Base-by-base conservation (phyloP, 1,140 invertebrate genomes). In the Pogonognathellus flavescens region DNA sequence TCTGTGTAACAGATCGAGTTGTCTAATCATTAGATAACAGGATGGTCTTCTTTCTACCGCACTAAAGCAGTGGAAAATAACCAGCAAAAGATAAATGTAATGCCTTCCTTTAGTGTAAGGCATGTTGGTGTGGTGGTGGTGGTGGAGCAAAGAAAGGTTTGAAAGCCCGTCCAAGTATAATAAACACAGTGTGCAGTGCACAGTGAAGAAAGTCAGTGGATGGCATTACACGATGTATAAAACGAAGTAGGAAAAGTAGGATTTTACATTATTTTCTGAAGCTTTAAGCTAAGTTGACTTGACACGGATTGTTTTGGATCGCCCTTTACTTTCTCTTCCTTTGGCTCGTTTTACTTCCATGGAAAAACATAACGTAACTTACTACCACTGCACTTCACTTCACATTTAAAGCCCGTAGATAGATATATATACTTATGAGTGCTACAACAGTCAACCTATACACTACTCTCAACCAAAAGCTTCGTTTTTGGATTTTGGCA, bases 281-380 rank as follows among this genome's bases (percentile, higher is more conserved):
- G 70, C 70, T 76, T 76, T 76, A 76, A 76, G 70, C 70, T 76
- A 76, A 76, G 70, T 76, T 76, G 70, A 76, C 70, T 31, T 76
- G 70, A 76, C 70, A 76, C 70, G 70, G 70, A 76, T 76, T 76
- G 70, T 76, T 76, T 76, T 76, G 70, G 70, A 76, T 76, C 31
- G 70, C 41, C 31, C 70, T 76, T 76, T 18, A 50, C 70, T 76
- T 14, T 76, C n/a, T 7, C 25, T 70, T 20, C n/a, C 60, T 66
- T 66, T 66, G n/a, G n/a, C 60, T 66, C 60, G 18, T 76, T 25
- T 76, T 76, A 76, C 22, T 76, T 76, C 22, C 11, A 76, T 50
- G 14, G 62, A 25, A 66, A 66, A 76, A 76, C 70, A 76, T 76
- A 41, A 31, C 16, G 70, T 76, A 76, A 76, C 22, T 76, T 76